Percentiles rank a stretch among this genome's conserved stretches.
Conservation (phyloP, 2,797 vertebrate genomes). For the Trichosurus vulpecula region DNA sequence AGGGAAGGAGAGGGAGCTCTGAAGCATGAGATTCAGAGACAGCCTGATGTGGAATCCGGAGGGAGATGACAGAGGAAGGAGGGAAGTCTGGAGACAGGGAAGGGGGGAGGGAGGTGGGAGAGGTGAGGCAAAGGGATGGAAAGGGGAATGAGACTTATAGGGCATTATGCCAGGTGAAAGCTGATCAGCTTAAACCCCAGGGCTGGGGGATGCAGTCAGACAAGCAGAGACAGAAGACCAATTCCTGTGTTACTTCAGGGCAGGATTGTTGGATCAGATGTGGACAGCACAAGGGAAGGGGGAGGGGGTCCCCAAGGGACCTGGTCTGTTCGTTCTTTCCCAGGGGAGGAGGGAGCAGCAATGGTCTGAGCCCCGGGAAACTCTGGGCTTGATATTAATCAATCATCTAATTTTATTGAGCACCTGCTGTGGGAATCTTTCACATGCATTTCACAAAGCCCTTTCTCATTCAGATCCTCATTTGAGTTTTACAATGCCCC, state of each 20-base stretch:
- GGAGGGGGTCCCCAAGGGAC: neutral
- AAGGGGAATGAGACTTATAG: neutral
- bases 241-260: neutral
- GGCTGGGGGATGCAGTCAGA: neutral
- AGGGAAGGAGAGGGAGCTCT: neutral
- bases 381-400: neutral
- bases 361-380: neutral
- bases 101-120: neutral
- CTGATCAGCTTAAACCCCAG: neutral
- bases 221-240: neutral
- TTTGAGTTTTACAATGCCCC: neutral
- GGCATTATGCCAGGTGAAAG: neutral
- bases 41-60: neutral
- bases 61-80: neutral
- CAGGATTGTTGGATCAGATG: neutral
- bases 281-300: neutral
- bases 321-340: neutral
- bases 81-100: neutral
- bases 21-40: neutral
- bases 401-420: neutral
- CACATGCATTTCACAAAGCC: neutral
- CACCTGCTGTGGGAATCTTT: neutral
- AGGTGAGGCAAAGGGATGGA: neutral
- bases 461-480: neutral
- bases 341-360: neutral